Conservation (phyloP, 2,797 vertebrate species). For the Craterocephalus amniculus region DNA sequence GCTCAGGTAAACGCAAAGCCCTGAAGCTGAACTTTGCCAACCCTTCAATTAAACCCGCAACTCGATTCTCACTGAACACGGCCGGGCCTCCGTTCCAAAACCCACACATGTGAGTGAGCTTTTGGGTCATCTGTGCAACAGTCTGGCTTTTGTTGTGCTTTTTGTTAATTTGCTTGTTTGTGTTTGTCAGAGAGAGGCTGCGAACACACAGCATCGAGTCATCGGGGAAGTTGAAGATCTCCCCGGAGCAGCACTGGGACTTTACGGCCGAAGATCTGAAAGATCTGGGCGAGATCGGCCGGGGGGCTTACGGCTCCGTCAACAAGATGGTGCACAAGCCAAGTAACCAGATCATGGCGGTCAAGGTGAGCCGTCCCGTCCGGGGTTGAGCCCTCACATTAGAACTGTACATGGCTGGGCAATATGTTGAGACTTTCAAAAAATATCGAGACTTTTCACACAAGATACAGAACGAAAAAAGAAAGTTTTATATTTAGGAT, state of each 20-base stretch:
- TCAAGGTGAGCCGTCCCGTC: conserved; percentile 86
- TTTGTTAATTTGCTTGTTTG: background rate
- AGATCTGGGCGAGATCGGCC: conserved; percentile 97
- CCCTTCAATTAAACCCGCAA: conserved; percentile 93
- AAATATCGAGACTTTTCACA: too few species aligned
- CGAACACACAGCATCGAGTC: conserved; percentile 99
- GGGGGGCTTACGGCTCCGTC: conserved; percentile 98
- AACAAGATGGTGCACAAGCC: conserved; percentile 99
- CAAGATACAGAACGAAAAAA: too few species aligned
- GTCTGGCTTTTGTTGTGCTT: too few species aligned
- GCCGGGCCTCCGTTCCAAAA: conserved; percentile 93
- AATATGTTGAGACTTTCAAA: too few species aligned
- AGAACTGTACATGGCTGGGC: too few species aligned
- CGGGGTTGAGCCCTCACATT: too few species aligned
- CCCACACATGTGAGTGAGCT: conserved; percentile 94
- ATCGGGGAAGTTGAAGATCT: conserved; percentile 98
- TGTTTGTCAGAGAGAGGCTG: conserved; percentile 89
- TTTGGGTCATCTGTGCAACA: accelerated
- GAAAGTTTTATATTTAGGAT: too few species aligned
- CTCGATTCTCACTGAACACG: conserved; percentile 94
- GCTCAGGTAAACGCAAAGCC: conserved; percentile 98
- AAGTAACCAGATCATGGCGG: conserved; percentile 98
- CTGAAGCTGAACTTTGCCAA: conserved; percentile 99
- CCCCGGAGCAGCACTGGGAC: conserved; percentile 96
- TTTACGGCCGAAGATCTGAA: conserved; percentile 99